Percentiles rank a stretch among this genome's conserved stretches.
These are phyloP conservation scores for Garrulus glandarius DNA, from an alignment of 2,797 vertebrate species.

Conservation along the genomic window DNA sequence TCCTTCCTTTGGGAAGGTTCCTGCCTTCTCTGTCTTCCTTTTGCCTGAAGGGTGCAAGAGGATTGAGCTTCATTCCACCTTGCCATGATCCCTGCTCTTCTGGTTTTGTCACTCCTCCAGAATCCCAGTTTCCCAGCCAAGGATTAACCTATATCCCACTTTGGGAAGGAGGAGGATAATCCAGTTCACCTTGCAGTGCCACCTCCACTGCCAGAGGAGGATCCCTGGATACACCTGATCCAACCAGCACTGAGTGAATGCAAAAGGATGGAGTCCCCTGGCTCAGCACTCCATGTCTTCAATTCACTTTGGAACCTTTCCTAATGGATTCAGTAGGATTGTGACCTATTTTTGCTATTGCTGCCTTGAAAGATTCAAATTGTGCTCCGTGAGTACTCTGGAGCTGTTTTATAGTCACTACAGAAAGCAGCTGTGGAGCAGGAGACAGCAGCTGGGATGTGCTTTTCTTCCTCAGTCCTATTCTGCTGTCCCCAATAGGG, in stretches of 20 bases:
- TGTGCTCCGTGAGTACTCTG: neutral
- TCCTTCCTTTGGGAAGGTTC: neutral
- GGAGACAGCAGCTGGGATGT: neutral
- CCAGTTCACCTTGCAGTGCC: too few relatives aligned
- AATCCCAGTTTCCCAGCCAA: neutral
- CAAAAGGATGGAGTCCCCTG: accelerated
- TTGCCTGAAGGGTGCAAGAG: neutral
- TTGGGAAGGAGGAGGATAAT: neutral
- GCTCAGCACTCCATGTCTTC: neutral
- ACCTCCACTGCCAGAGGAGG: neutral
- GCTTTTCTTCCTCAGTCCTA: neutral
- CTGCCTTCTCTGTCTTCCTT: neutral
- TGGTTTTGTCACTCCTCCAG: neutral
- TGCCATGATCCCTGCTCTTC: neutral
- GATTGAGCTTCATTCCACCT: neutral
- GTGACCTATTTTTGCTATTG: neutral
- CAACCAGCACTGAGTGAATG: neutral
- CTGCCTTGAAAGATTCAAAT: neutral
- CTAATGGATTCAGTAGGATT: neutral
- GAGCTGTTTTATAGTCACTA: neutral
- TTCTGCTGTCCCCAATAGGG: neutral
- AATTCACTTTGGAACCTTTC: neutral
- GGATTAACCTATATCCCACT: neutral
- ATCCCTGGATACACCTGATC: neutral
- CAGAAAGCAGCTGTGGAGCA: neutral